These are phyloP conservation scores for Polyommatus iphigenia DNA, from an alignment of 2,888 invertebrate species.

Conservation along the genomic window DNA sequence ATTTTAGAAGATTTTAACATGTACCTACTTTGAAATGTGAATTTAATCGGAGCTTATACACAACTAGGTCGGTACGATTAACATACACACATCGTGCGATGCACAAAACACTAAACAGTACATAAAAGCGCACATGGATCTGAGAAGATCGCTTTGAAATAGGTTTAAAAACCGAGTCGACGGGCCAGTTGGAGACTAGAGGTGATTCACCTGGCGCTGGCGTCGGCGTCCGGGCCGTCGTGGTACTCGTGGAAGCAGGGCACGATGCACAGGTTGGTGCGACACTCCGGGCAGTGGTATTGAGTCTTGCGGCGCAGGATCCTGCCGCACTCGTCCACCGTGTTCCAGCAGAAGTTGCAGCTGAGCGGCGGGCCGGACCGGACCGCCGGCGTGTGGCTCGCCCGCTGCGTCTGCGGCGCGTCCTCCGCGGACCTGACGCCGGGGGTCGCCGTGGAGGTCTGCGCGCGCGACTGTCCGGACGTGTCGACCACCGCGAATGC, in stretches of 20 bases:
- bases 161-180: slow-evolving; percentile 2
- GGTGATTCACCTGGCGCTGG: slow-evolving; percentile 51
- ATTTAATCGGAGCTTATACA: neutral
- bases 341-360: slow-evolving; percentile 95
- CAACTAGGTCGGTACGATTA: neutral
- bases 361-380: slow-evolving; percentile 91
- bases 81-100: neutral
- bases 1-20: neutral
- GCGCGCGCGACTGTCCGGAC: slow-evolving; percentile 21
- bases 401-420: slow-evolving; percentile 66
- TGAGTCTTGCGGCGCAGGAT: slow-evolving; percentile 92
- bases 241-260: slow-evolving; percentile 94
- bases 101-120: neutral
- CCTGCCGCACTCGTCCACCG: slow-evolving; percentile 89
- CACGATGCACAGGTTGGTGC: slow-evolving; percentile 93
- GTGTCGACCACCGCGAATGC: slow-evolving; percentile 52
- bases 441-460: slow-evolving; percentile 23
- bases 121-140: neutral
- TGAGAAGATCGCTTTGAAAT: neutral
- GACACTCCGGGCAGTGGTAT: slow-evolving; percentile 94
- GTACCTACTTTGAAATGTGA: neutral
- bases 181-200: neutral
- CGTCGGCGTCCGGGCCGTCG: slow-evolving; percentile 74
- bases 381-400: slow-evolving; percentile 91
- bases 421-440: slow-evolving; percentile 36